Conservation (phyloP, 2,888 invertebrate genomes). For the Lysandra bellargus region DNA sequence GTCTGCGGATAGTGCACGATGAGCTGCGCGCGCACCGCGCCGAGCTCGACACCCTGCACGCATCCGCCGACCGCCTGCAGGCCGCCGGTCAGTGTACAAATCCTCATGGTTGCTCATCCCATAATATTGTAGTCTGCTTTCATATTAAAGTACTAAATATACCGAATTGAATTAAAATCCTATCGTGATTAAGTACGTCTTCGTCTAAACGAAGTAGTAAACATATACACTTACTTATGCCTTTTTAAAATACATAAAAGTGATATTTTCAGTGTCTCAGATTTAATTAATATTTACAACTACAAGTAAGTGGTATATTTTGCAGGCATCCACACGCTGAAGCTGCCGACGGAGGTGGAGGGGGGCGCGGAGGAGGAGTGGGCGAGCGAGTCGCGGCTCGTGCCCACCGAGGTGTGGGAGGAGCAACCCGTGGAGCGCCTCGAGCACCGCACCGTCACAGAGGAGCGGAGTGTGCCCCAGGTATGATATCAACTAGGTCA, state of each 20-base stretch:
- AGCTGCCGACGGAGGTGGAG: conserved; percentile 84
- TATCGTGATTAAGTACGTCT: no score
- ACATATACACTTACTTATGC: no score
- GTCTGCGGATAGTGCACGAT: conserved; percentile 92
- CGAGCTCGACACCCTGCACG: conserved; percentile 90
- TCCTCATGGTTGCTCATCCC: background rate
- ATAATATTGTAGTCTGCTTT: no score
- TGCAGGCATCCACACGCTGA: conserved; percentile 36
- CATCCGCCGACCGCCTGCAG: conserved; percentile 88
- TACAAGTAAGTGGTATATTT: background rate
- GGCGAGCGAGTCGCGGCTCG: conserved; percentile 89
- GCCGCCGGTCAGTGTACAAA: conserved; percentile 77
- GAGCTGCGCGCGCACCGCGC: conserved; percentile 93
- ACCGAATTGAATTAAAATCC: no score
- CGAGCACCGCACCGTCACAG: conserved; percentile 91
- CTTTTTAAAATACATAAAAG: no score
- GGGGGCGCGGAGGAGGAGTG: conserved; percentile 83
- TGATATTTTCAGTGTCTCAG: no score
- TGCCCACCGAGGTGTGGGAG: conserved; percentile 95
- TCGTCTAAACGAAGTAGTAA: no score
- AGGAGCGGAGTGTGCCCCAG: conserved; percentile 93
- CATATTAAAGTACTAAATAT: no score
- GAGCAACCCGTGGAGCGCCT: conserved; percentile 93
- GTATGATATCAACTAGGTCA: conserved; percentile 58
- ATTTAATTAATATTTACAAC: no score